A percentile compares a stretch with the other conserved stretches of the same genome.
These are phyloP conservation scores for Parapristionchus giblindavisi DNA, from an alignment of 2,888 invertebrate genomes.

Conservation along the genomic window DNA sequence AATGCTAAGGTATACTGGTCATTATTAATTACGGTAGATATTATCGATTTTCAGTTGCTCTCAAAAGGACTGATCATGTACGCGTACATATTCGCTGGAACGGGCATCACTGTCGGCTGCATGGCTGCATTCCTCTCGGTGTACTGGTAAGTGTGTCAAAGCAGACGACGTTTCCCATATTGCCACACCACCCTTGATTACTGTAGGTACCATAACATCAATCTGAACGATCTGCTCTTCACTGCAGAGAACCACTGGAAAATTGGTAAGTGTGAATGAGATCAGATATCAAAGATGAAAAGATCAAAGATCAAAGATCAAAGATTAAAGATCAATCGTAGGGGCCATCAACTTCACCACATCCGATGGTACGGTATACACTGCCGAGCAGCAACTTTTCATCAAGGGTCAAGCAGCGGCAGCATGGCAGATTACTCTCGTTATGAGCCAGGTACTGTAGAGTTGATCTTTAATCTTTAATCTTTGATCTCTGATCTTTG, in stretches of 20 bases:
- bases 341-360: slow-evolving; percentile 55
- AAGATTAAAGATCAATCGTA: background rate
- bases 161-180: background rate
- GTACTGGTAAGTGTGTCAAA: slow-evolving; percentile 56
- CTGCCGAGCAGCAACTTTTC: slow-evolving; percentile 58
- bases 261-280: slow-evolving; percentile 29
- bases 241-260: slow-evolving; percentile 68
- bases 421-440: slow-evolving; percentile 68
- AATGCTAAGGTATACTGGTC: slow-evolving; percentile 31
- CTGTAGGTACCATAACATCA: slow-evolving; percentile 61
- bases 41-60: slow-evolving; percentile 39
- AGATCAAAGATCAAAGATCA: background rate
- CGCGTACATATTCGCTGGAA: slow-evolving; percentile 65
- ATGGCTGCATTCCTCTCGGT: slow-evolving; percentile 63
- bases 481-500: background rate
- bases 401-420: slow-evolving; percentile 68
- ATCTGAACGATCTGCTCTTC: slow-evolving; percentile 61
- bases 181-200: background rate
- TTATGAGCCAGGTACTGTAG: slow-evolving; percentile 59
- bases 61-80: slow-evolving; percentile 62
- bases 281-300: background rate
- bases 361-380: slow-evolving; percentile 45
- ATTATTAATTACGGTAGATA: background rate
- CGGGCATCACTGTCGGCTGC: slow-evolving; percentile 66
- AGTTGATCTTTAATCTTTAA: background rate